Evolutionary conservation across 2,797 vertebrate species (phyloP), one percentile per base, ranked within the genome.

Genomic region (Rhynchotus rufescens): DNA sequence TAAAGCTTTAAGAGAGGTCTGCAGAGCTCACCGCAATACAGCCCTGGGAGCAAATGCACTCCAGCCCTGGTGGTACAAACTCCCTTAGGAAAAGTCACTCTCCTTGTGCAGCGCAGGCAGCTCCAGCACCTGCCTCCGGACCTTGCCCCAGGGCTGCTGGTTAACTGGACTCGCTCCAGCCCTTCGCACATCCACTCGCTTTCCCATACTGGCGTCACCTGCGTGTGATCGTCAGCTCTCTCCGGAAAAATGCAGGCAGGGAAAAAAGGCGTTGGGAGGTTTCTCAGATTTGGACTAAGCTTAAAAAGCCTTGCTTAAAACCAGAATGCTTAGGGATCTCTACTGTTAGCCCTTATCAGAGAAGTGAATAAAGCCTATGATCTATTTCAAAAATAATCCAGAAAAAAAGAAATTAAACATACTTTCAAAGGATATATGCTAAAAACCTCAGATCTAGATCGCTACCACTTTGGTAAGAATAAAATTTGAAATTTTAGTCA

Each of bases 61-160:
- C 25, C 26, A 22, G 42, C 2, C 3, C 38, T 2, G 6, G 49
- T 28, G 8, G 28, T 5, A 42, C 36, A 44, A 61, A 86, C 52
- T 5, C 22, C 20, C 20, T 45, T n/a, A 9, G 2, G 15, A 19
- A 15, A 10, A 10, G 34, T 76, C 23, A 5, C n/a, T 74, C 42
- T 44, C 47, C 34, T 47, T 2, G 8, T 1, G 6, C 1, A 5
- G 36, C 15, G n/a, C 5, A 19, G 47, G 5, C 2, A 19, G 38
- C n/a, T 17, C n/a, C 44, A 47, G 21, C 7, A 15, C 15, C 32
- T 20, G 28, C 22, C n/a, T 15, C n/a, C 44, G 25, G 21, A 26
- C 10, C 8, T n/a, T 54, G 14, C 6, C 42, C 5, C 4, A 54
- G 11, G 6, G 8, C 15, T 44, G 2, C 10, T 56, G 5, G 9